A percentile compares a stretch with the other conserved stretches of the same genome.
These are phyloP conservation scores for Drosophila bunnanda DNA, from an alignment of 2,888 invertebrate genomes.

Conservation along the genomic window DNA sequence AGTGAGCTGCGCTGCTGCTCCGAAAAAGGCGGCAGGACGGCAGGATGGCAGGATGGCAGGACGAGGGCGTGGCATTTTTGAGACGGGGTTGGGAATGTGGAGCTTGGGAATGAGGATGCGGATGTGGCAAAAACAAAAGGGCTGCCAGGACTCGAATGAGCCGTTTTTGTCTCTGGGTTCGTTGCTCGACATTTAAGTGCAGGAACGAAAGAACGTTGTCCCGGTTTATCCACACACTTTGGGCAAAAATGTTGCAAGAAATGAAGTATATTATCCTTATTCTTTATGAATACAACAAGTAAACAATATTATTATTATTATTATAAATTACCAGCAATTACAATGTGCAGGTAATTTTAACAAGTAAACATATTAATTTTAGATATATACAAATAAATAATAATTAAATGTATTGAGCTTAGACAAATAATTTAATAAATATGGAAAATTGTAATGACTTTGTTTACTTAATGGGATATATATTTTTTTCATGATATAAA, in stretches of 20 bases:
- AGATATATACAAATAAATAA: too few relatives aligned
- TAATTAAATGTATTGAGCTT: too few relatives aligned
- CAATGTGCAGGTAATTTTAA: too few relatives aligned
- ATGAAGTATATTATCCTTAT: neutral
- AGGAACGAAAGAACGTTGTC: conserved; percentile 66
- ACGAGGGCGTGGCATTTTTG: conserved; percentile 11
- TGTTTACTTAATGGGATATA: too few relatives aligned
- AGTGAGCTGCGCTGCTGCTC: conserved; percentile 39
- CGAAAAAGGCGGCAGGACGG: conserved; percentile 6
- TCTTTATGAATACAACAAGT: too few relatives aligned
- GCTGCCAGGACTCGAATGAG: conserved; percentile 42
- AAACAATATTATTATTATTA: too few relatives aligned
- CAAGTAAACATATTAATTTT: too few relatives aligned
- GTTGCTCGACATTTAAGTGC: conserved; percentile 74
- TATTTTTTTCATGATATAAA: too few relatives aligned
- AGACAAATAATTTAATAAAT: too few relatives aligned
- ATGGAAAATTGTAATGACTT: too few relatives aligned
- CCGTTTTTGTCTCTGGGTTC: conserved; percentile 73
- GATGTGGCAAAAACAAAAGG: conserved; percentile 63
- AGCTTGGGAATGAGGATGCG: conserved; percentile 22
- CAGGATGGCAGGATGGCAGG: neutral
- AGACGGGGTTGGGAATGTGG: conserved; percentile 1
- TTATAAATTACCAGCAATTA: too few relatives aligned
- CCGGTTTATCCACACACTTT: conserved; percentile 43
- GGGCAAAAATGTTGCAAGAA: conserved; percentile 16